These are phyloP conservation scores for Jordanella pulchra DNA, from an alignment of 2,797 vertebrate genomes.

Conservation along the genomic window DNA sequence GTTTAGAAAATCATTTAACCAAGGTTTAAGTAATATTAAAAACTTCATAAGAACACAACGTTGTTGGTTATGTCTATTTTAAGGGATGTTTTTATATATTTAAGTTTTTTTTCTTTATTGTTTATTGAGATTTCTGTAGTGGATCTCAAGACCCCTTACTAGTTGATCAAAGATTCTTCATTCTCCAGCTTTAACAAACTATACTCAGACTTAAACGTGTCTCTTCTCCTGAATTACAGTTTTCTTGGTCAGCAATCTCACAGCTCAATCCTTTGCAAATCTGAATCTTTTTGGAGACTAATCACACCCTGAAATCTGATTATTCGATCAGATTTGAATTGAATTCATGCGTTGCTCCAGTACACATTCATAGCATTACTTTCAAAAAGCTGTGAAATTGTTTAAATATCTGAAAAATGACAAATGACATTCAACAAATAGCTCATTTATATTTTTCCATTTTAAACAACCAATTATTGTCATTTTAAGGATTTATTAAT, in stretches of 20 bases:
- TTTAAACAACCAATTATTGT: neutral
- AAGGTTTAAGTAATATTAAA: too few species aligned
- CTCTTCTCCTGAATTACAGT: neutral
- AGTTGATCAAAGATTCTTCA: too few species aligned
- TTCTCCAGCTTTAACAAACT: neutral
- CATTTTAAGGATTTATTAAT: too few species aligned
- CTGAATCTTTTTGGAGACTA: neutral
- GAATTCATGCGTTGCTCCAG: neutral
- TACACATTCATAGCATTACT: neutral
- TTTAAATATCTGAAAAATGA: neutral
- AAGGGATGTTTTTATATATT: too few species aligned
- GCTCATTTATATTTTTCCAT: neutral
- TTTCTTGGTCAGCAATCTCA: neutral
- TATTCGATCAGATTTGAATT: neutral
- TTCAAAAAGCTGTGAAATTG: neutral
- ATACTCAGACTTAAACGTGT: neutral
- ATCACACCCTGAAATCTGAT: neutral
- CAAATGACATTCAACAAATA: neutral
- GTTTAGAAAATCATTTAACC: too few species aligned
- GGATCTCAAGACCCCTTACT: too few species aligned
- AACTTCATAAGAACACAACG: too few species aligned
- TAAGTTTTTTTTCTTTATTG: too few species aligned
- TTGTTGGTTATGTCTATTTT: too few species aligned
- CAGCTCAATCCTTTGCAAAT: neutral
- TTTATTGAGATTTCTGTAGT: too few species aligned